Conservation (phyloP, 2,113 vertebrate species). For the Podarcis raffonei region DNA sequence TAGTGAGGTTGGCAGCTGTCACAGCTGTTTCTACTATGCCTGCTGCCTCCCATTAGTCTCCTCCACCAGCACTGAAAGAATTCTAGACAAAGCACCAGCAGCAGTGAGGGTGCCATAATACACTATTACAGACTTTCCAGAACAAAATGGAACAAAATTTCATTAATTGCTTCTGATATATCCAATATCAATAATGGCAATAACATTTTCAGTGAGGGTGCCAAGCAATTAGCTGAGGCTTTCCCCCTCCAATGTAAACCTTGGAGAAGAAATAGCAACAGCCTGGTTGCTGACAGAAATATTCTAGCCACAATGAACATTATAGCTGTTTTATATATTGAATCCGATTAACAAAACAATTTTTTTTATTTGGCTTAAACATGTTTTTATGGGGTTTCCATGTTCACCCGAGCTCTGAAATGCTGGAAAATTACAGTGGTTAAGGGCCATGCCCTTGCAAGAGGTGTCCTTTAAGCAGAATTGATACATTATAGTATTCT, state of each 20-base stretch:
- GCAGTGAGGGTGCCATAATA: too few relatives aligned
- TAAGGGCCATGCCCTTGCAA: too few relatives aligned
- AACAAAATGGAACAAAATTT: slow-evolving; percentile 22
- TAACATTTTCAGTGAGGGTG: not conserved
- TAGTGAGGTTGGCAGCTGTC: not conserved
- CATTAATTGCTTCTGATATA: slow-evolving; percentile 59
- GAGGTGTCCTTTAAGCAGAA: too few relatives aligned
- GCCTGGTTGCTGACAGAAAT: not conserved
- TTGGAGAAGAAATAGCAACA: not conserved
- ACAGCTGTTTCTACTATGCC: too few relatives aligned
- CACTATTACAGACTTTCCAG: slow-evolving; percentile 13
- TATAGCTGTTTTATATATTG: not conserved
- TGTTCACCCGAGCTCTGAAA: too few relatives aligned
- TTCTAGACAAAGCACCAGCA: not conserved
- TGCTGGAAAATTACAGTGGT: too few relatives aligned
- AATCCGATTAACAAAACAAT: too few relatives aligned
- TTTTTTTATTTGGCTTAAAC: too few relatives aligned
- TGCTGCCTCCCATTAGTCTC: not conserved
- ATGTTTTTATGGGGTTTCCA: too few relatives aligned
- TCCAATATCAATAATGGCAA: slow-evolving; percentile 19
- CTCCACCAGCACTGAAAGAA: not conserved
- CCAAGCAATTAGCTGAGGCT: not conserved
- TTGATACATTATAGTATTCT: too few relatives aligned
- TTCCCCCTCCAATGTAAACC: not conserved
- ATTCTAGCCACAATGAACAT: not conserved